These are phyloP conservation scores for Scelioninae gen. 1 DNA, from an alignment of 2,888 invertebrate species.

Conservation along the genomic window DNA sequence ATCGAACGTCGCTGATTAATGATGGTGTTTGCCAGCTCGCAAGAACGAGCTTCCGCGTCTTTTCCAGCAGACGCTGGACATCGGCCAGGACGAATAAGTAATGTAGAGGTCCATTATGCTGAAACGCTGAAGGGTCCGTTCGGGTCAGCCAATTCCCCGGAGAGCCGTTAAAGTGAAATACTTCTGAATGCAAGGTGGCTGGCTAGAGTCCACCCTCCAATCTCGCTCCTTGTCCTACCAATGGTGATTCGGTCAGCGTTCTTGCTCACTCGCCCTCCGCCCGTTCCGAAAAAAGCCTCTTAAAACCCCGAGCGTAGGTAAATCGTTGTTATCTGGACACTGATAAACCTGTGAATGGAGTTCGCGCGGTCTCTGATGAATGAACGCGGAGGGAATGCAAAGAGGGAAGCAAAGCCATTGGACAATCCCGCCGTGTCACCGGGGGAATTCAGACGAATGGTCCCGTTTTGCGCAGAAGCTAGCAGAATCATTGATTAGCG, in stretches of 20 bases:
- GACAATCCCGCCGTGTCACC: slow-evolving; percentile 54
- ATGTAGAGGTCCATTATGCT: slow-evolving; percentile 84
- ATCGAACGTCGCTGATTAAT: slow-evolving; percentile 69
- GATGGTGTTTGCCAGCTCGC: slow-evolving; percentile 61
- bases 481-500: slow-evolving; percentile 54
- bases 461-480: slow-evolving; percentile 76
- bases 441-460: slow-evolving; percentile 75
- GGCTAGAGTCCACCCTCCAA: slow-evolving; percentile 73
- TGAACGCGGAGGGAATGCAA: slow-evolving; percentile 70
- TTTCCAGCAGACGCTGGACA: slow-evolving; percentile 76
- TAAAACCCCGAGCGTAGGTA: slow-evolving; percentile 80
- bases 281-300: slow-evolving; percentile 66
- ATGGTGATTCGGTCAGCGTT: slow-evolving; percentile 52
- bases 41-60: slow-evolving; percentile 63
- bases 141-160: slow-evolving; percentile 84
- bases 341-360: slow-evolving; percentile 84
- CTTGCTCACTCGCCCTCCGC: slow-evolving; percentile 66
- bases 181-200: slow-evolving; percentile 84
- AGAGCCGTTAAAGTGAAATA: slow-evolving; percentile 85
- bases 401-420: slow-evolving; percentile 70
- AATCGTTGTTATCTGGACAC: slow-evolving; percentile 85
- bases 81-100: slow-evolving; percentile 83
- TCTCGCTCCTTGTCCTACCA: slow-evolving; percentile 44
- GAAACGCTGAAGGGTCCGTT: slow-evolving; percentile 83
- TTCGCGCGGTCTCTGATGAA: slow-evolving; percentile 76